A percentile compares a stretch with the other conserved stretches of the same genome.
Conservation (phyloP, 2,113 vertebrate genomes). For the Rynchops niger region DNA sequence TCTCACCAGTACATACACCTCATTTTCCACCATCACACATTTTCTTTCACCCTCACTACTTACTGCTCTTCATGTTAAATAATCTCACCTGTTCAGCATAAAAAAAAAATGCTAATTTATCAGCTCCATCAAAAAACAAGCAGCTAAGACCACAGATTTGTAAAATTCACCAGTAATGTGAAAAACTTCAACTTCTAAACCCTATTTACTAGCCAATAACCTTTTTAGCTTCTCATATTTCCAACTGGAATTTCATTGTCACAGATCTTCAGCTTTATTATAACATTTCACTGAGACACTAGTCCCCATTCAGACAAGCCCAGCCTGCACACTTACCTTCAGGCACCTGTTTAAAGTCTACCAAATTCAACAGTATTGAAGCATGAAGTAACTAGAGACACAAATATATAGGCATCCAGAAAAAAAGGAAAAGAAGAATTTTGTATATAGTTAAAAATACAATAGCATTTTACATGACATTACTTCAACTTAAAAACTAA, state of each 20-base stretch:
- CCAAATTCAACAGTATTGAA: neutral
- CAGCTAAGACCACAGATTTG: neutral
- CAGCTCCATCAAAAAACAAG: neutral
- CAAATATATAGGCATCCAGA: neutral
- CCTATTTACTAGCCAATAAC: neutral
- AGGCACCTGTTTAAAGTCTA: neutral
- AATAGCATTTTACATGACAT: neutral
- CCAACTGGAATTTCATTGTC: rapidly evolving
- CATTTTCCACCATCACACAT: neutral
- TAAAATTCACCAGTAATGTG: rapidly evolving
- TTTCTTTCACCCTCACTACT: neutral
- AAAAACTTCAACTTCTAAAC: neutral
- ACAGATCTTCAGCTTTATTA: neutral
- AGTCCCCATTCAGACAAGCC: neutral
- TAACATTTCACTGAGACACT: neutral
- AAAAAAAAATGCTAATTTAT: neutral
- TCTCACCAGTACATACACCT: neutral
- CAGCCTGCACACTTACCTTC: neutral
- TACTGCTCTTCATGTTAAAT: neutral
- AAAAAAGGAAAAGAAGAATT: neutral
- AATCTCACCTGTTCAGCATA: neutral
- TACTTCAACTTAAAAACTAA: neutral
- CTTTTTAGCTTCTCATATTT: neutral
- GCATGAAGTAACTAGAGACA: neutral
- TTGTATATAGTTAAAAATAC: neutral